These are phyloP conservation scores for Sphaerophoria rueppellii DNA, from an alignment of 2,888 invertebrate genomes.

Conservation along the genomic window DNA sequence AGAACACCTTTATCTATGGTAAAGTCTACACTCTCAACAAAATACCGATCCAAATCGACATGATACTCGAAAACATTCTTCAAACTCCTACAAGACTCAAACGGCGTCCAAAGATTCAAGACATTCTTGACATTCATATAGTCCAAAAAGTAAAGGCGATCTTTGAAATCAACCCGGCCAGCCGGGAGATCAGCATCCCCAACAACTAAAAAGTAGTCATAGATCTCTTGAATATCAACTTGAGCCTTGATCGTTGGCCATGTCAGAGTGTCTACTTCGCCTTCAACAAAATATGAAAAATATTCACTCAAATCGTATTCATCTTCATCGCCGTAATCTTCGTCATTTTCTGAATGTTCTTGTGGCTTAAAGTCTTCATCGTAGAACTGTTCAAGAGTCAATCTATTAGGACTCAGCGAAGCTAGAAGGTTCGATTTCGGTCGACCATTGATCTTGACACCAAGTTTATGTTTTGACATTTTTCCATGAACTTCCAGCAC, in stretches of 20 bases:
- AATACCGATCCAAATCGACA: conserved; percentile 81
- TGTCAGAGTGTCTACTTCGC: conserved; percentile 84
- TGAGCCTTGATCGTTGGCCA: conserved; percentile 85
- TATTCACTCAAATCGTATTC: conserved; percentile 81
- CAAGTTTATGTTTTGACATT: conserved; percentile 87
- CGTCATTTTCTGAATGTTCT: conserved; percentile 72
- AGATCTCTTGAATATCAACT: conserved; percentile 84
- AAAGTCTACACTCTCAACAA: conserved; percentile 83
- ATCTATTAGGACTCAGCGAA: conserved; percentile 78
- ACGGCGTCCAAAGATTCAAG: conserved; percentile 84
- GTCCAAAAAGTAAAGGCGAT: conserved; percentile 84
- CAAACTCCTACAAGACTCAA: conserved; percentile 81
- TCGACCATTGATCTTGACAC: conserved; percentile 78
- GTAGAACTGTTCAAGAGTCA: conserved; percentile 78
- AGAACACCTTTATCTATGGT: conserved; percentile 81
- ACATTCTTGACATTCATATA: conserved; percentile 83
- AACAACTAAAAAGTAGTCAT: conserved; percentile 82
- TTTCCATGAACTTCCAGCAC: conserved; percentile 88
- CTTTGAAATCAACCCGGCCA: conserved; percentile 84
- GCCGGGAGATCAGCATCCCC: conserved; percentile 83
- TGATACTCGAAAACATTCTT: conserved; percentile 83
- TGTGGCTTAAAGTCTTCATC: conserved; percentile 80
- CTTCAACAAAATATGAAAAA: conserved; percentile 83
- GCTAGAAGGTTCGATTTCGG: conserved; percentile 80
- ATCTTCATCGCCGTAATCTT: conserved; percentile 78